These are phyloP conservation scores for Andrena trimmerana DNA, from an alignment of 2,888 invertebrate species.

Conservation along the genomic window DNA sequence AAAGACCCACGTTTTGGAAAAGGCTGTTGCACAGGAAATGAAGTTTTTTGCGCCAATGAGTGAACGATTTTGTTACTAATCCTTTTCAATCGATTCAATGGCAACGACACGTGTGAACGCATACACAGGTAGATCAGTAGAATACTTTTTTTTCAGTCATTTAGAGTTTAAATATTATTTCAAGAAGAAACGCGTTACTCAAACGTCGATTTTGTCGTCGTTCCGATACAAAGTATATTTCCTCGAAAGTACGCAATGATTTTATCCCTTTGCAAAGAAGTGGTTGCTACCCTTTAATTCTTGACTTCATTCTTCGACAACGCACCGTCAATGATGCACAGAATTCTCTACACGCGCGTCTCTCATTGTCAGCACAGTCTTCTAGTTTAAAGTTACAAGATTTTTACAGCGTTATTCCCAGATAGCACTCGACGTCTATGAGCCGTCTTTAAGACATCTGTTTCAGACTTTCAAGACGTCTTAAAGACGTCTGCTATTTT, in stretches of 20 bases:
- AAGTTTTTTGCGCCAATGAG: neutral
- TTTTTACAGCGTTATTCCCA: constrained; percentile 35
- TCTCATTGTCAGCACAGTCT: neutral
- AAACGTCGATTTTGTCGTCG: neutral
- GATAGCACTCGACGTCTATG: too few species aligned
- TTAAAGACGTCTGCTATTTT: too few species aligned
- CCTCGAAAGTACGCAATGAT: neutral
- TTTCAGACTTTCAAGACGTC: too few species aligned
- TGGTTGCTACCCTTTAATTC: neutral
- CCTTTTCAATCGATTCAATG: constrained; percentile 30
- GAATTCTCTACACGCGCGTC: neutral
- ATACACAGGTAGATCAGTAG: constrained; percentile 63
- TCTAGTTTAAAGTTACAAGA: constrained; percentile 15
- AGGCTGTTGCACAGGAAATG: neutral
- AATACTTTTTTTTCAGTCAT: constrained; percentile 52
- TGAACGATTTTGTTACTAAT: neutral
- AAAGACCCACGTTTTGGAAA: too few species aligned
- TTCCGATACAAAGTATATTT: neutral
- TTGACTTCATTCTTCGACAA: neutral
- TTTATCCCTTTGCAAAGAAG: constrained; percentile 1
- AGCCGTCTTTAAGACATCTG: too few species aligned
- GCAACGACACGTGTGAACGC: constrained; percentile 55
- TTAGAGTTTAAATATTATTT: constrained; percentile 41
- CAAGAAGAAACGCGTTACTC: constrained; percentile 5
- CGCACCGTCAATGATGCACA: constrained; percentile 16